phyloP scores from a whole-genome alignment of 2,797 vertebrate genomes.

The Enoplosus armatus region DNA sequence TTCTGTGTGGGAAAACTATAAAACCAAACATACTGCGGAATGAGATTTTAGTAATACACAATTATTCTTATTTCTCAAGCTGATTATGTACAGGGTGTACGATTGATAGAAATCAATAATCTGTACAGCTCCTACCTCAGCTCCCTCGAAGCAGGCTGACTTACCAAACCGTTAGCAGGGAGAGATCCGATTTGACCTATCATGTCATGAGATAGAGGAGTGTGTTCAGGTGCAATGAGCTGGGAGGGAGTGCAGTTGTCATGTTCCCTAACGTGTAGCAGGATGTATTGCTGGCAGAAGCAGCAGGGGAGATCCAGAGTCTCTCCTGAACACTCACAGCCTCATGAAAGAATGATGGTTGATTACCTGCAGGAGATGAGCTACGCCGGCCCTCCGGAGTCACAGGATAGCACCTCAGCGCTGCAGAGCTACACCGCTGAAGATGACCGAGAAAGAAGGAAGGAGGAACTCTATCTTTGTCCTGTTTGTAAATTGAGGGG shows the following conservation, averaged over 20 bases:
- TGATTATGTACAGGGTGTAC: conserved; percentile 4
- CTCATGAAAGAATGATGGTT: conserved; percentile 86
- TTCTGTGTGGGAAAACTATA: not conserved
- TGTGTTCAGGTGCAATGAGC: conserved; percentile 77
- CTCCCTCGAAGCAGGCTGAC: conserved; percentile 31
- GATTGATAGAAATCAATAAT: conserved; percentile 40
- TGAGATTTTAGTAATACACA: not conserved
- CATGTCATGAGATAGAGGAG: conserved; percentile 69
- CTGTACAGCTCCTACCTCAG: conserved; percentile 14
- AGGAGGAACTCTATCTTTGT: conserved; percentile 22
- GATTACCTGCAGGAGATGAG: conserved; percentile 85
- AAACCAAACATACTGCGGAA: not conserved
- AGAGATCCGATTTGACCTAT: conserved; percentile 65
- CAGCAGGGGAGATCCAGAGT: conserved; percentile 71
- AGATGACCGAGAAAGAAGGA: conserved; percentile 45
- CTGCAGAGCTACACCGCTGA: conserved; percentile 22
- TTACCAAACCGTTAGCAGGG: conserved; percentile 24
- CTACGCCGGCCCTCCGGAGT: conserved; percentile 64
- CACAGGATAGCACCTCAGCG: conserved; percentile 60
- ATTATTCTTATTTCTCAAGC: conserved; percentile 1
- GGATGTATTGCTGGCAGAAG: conserved; percentile 79
- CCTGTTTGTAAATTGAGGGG: conserved; percentile 7
- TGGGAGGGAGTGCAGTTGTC: conserved; percentile 79
- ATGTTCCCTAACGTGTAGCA: conserved; percentile 83
- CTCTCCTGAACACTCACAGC: conserved; percentile 82